Base-by-base conservation (phyloP, 2,888 invertebrate genomes). In the Maniola hyperantus region DNA sequence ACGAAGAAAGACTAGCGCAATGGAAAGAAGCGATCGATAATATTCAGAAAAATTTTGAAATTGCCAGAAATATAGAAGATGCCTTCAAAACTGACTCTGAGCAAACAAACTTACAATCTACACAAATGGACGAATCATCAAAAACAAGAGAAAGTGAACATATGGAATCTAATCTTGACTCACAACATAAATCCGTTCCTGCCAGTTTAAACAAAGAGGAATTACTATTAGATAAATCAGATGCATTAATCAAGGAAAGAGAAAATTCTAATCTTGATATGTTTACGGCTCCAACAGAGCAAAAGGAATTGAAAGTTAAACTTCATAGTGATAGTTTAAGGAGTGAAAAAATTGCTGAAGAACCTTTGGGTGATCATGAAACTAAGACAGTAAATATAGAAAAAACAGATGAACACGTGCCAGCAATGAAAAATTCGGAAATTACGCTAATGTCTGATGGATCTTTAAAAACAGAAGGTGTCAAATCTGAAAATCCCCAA, bases 1-100 rank as follows among this genome's bases (percentile, higher is more conserved):
- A 86, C 64, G 82, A 85, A 73, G 81, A 84, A 73, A 81, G 81
- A 73, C 76, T 86, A 74, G 79, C 82, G 26, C 82, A 87, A 71
- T 91, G 91, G 91, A 88, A 89, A 73, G 81, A 85, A 72, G 84
- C 85, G 6, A 78, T 85, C 15, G 76, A 83, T 44, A 85, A 78
- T 54, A 85, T 85, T 20, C 81, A 87, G 50, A 84, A 78, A 69
- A 84, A 88, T 73, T 75, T 80, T 51, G 87, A 87, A 73, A 80
- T 85, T 18, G 86, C 79, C 0, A 84, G 71, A 75, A 88, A 86
- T 70, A 86, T 90, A 55, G 89, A 90, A 77, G 85, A 91, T 54
- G 83, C 81, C 71, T 87, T 89, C 39, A 84, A 79, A 73, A 34
- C 69, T 10, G 74, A 72, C 20, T 66, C 66, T n/a, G 69, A 71